Percentiles rank a stretch among this genome's conserved stretches.
Conservation (phyloP, 1,140 invertebrate species). For the Drosophila murphyi region DNA sequence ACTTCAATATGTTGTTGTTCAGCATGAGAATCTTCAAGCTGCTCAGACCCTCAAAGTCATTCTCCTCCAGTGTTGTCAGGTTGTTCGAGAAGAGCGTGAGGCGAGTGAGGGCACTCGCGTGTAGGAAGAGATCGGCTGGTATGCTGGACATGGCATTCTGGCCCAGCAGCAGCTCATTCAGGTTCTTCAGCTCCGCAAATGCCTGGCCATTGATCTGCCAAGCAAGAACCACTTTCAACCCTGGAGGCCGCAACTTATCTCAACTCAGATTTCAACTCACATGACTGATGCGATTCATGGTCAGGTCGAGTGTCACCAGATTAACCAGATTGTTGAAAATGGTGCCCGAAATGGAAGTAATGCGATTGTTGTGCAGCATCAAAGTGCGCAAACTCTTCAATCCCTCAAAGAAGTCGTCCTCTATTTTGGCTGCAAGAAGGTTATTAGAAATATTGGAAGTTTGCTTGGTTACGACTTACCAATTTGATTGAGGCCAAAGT, state of each 20-base stretch:
- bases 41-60: constrained; percentile 86
- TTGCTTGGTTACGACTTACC: constrained; percentile 44
- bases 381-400: constrained; percentile 86
- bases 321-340: constrained; percentile 86
- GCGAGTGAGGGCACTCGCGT: constrained; percentile 85
- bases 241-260: too few species aligned
- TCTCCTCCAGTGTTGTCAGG: constrained; percentile 85
- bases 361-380: constrained; percentile 87
- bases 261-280: constrained; percentile 28
- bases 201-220: constrained; percentile 83
- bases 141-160: constrained; percentile 86
- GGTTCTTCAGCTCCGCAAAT: constrained; percentile 85
- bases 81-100: constrained; percentile 87
- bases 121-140: constrained; percentile 85
- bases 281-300: constrained; percentile 86
- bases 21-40: constrained; percentile 87
- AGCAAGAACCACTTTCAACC: neutral
- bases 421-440: constrained; percentile 59
- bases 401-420: constrained; percentile 86
- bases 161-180: constrained; percentile 87
- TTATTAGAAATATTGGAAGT: neutral
- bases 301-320: constrained; percentile 86
- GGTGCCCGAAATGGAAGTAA: constrained; percentile 86
- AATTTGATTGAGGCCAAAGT: constrained; percentile 87
- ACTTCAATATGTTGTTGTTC: constrained; percentile 87